Evolutionary conservation across 2,888 invertebrate species (phyloP).

Genomic region (Microctonus brassicae): DNA sequence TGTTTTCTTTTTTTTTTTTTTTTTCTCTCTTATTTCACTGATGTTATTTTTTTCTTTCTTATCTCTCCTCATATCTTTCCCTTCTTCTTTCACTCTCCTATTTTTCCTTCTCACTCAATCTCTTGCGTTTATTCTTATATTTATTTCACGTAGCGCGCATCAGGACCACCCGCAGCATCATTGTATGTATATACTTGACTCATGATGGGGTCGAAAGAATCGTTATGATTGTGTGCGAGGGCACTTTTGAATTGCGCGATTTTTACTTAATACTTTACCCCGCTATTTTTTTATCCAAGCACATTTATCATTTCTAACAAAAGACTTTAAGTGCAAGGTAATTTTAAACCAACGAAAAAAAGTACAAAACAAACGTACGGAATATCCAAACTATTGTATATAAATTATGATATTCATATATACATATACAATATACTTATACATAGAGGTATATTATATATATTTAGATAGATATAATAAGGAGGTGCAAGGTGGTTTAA

Average conservation of each 20-base stretch:
- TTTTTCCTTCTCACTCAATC: not conserved
- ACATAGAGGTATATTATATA: not conserved
- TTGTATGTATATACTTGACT: slow-evolving; percentile 32
- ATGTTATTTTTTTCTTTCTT: not conserved
- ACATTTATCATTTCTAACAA: slow-evolving; percentile 30
- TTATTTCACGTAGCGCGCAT: not conserved
- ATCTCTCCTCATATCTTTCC: no score
- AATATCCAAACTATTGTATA: not conserved
- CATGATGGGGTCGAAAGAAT: slow-evolving; percentile 24
- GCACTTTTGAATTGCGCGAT: slow-evolving; percentile 9
- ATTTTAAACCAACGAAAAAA: no score
- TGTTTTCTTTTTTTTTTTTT: not conserved
- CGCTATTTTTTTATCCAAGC: not conserved
- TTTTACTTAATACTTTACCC: slow-evolving; percentile 30
- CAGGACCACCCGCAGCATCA: slow-evolving; percentile 9
- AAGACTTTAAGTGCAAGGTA: no score
- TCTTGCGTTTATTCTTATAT: not conserved
- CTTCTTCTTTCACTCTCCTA: no score
- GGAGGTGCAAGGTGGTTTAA: slow-evolving; percentile 1
- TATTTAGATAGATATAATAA: not conserved
- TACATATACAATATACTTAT: not conserved
- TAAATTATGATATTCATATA: no score
- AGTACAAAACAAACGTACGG: not conserved
- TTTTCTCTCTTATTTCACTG: not conserved
- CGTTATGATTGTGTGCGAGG: slow-evolving; percentile 21